Conservation (phyloP, 2,888 invertebrate species). For the Augiades crinisus region DNA sequence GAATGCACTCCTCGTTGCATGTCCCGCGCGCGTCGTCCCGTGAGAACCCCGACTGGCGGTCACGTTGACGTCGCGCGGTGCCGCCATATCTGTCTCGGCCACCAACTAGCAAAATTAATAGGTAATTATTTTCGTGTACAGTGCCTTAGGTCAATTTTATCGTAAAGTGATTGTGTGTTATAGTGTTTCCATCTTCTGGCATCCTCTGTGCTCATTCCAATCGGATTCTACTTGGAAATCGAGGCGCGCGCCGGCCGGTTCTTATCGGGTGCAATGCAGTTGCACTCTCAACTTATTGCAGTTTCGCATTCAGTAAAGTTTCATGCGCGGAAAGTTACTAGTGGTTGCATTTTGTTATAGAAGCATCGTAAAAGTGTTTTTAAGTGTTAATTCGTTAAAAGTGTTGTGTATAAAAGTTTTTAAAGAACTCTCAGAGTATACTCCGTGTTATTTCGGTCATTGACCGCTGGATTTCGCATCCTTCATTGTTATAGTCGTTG, state of each 20-base stretch:
- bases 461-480: constrained; percentile 79
- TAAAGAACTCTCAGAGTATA: constrained; percentile 68
- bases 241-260: constrained; percentile 80
- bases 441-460: constrained; percentile 80
- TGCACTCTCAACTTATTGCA: constrained; percentile 82
- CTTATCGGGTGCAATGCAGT: constrained; percentile 81
- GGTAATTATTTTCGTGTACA: constrained; percentile 80
- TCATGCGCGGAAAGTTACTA: constrained; percentile 75
- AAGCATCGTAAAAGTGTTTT: constrained; percentile 63
- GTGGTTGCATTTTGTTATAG: constrained; percentile 56
- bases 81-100: constrained; percentile 86
- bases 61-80: constrained; percentile 85
- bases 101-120: constrained; percentile 82
- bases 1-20: constrained; percentile 84
- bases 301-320: constrained; percentile 77
- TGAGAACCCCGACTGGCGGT: constrained; percentile 86
- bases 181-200: constrained; percentile 58
- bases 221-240: constrained; percentile 75
- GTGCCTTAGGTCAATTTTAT: constrained; percentile 61
- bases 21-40: constrained; percentile 90
- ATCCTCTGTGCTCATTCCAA: constrained; percentile 60
- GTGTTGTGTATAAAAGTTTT: constrained; percentile 68
- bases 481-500: constrained; percentile 61
- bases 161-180: constrained; percentile 63
- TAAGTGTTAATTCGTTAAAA: constrained; percentile 66